A percentile compares a stretch with the other conserved stretches of the same genome.
phyloP scores from a whole-genome alignment of 2,113 vertebrate species.

The Varanus komodoensis region DNA sequence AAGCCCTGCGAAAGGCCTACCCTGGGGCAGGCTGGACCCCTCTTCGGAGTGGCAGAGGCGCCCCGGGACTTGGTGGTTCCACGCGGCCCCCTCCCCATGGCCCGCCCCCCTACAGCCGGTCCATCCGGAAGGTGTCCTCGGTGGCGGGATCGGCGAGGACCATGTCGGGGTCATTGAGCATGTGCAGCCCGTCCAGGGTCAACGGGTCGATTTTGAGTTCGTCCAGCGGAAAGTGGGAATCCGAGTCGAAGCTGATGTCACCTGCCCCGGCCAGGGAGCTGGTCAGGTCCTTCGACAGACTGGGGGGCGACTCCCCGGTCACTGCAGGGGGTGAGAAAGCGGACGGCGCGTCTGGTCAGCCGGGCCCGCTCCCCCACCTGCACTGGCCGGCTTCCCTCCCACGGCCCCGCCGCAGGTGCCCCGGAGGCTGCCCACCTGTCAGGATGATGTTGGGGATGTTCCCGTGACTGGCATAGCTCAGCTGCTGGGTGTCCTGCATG shows the following conservation, averaged over 20 bases:
- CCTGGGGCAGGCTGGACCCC: background rate
- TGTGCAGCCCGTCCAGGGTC: constrained; percentile 97
- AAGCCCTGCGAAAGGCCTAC: constrained; percentile 71
- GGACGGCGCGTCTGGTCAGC: background rate
- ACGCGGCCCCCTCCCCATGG: background rate
- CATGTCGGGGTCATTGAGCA: constrained; percentile 99
- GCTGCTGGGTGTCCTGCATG: constrained; percentile 89
- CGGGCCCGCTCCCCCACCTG: no score
- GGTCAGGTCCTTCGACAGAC: constrained; percentile 97
- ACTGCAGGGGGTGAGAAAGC: constrained; percentile 76
- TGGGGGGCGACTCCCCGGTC: constrained; percentile 97
- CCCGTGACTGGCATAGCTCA: constrained; percentile 89
- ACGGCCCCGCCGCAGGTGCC: no score
- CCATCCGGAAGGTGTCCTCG: constrained; percentile 99
- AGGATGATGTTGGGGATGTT: constrained; percentile 99
- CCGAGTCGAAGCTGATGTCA: constrained; percentile 93
- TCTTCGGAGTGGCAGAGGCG: constrained; percentile 73
- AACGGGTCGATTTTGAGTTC: constrained; percentile 99
- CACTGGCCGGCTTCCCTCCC: background rate
- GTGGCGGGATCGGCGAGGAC: constrained; percentile 95
- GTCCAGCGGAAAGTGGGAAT: constrained; percentile 97
- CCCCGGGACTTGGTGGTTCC: constrained; percentile 36
- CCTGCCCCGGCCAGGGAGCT: constrained; percentile 91
- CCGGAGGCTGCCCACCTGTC: constrained; percentile 82
- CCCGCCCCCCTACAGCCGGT: constrained; percentile 86